Base-by-base conservation (phyloP, 2,888 invertebrate species). In the Rhamphomyia laevipes region DNA sequence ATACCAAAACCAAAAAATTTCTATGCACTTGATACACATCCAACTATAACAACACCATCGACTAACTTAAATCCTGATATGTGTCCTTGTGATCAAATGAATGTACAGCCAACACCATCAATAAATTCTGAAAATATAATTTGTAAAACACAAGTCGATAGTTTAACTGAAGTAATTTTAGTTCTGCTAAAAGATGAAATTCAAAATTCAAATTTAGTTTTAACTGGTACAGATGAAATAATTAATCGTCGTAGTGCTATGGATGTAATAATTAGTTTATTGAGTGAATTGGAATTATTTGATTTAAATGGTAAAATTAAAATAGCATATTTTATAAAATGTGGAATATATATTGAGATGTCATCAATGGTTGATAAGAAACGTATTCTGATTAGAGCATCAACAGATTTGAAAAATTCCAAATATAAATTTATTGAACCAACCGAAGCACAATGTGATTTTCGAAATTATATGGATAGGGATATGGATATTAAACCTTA, bases 281-380 rank as follows among this genome's bases (percentile, higher is more conserved):
- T 45, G 30, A 40, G 17, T 33, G 10, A 16, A 11, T 21, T 48
- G n/a, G 48, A 41, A 10, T 41, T 48, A 27, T 23, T 30, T 16
- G 45, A 48, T 45, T 45, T 48, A 33, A 45, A 45, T 40, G 37
- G 31, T 38, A 18, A 40, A n/a, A 48, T 48, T 23, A 38, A 35
- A 7, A 38, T 27, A 13, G 48, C 48, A 5, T 23, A 44, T 15
- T 40, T 31, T 16, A 33, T 30, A 3, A 37, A 48, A n/a, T 41
- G 45, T 15, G 48, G 48, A 10, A 48, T 48, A 15, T 13, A 45
- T 5, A 45, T 48, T 45, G 48, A 48, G 30, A 18, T 45, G 16
- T 21, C 30, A 12, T 45, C 44, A 15, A 21, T 40, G n/a, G 27
- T 48, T 11, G 48, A 48, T 23, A 45, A 45, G 12, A 27, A 44